phyloP scores from a whole-genome alignment of 2,888 invertebrate genomes.

The Eristalis arbustorum region DNA sequence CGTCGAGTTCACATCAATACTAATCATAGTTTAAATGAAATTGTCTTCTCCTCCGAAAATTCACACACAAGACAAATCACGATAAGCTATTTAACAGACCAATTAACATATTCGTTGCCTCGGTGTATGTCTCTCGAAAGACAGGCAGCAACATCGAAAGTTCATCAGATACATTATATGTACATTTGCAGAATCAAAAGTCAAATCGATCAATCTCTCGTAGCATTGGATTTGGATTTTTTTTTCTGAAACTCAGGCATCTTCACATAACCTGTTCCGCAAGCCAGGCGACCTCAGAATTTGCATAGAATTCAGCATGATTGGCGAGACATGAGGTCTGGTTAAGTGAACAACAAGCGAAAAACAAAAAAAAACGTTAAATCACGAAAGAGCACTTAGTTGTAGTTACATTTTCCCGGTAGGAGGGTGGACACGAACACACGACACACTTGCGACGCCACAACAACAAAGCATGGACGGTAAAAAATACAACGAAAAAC shows the following conservation, averaged over 20 bases:
- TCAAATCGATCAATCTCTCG: slow-evolving; percentile 23
- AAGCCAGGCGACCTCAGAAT: slow-evolving; percentile 8
- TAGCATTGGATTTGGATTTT: background rate
- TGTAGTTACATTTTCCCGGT: slow-evolving; percentile 42
- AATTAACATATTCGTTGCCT: slow-evolving; percentile 3
- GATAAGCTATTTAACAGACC: background rate
- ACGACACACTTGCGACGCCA: slow-evolving; percentile 35
- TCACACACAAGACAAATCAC: background rate
- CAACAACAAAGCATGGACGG: background rate
- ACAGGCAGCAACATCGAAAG: slow-evolving; percentile 7
- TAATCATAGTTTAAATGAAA: slow-evolving; percentile 19
- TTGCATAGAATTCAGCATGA: slow-evolving; percentile 50
- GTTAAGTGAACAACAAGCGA: background rate
- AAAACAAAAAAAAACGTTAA: slow-evolving; percentile 23
- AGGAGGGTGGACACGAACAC: slow-evolving; percentile 47
- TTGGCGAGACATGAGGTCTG: slow-evolving; percentile 11
- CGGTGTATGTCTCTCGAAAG: slow-evolving; percentile 1
- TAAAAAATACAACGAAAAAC: too few species aligned
- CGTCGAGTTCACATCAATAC: slow-evolving; percentile 14
- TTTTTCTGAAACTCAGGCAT: slow-evolving; percentile 16
- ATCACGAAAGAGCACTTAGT: slow-evolving; percentile 53
- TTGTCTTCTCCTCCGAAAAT: background rate
- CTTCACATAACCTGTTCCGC: slow-evolving; percentile 24
- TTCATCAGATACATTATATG: background rate
- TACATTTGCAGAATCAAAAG: slow-evolving; percentile 11